Percentiles rank a stretch among this genome's conserved stretches.
Conservation (phyloP, 2,113 vertebrate species). For the Corythornis madagascariensis region DNA sequence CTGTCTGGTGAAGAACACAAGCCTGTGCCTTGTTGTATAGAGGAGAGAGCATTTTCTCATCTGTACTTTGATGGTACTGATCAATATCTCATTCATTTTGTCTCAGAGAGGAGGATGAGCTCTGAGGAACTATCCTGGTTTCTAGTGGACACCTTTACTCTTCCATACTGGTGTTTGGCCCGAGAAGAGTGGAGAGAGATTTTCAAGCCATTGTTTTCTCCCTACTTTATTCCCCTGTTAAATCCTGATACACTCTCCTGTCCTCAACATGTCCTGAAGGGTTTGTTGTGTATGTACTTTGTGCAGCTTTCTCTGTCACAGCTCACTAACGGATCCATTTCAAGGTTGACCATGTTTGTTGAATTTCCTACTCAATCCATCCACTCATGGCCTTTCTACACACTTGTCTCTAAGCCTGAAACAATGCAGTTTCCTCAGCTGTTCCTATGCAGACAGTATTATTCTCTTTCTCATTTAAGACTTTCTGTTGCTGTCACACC, state of each 20-base stretch:
- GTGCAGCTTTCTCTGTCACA: not conserved
- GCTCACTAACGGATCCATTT: not conserved
- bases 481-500: not conserved
- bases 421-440: not conserved
- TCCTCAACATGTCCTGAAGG: not conserved
- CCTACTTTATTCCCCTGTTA: not conserved
- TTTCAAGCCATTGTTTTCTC: not conserved
- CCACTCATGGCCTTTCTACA: not conserved
- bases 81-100: not conserved
- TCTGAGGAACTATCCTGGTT: not conserved
- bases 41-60: not conserved
- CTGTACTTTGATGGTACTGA: not conserved
- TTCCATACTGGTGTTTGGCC: not conserved
- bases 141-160: not conserved
- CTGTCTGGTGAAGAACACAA: not conserved
- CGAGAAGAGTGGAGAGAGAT: not conserved
- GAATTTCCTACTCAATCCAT: not conserved
- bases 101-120: not conserved
- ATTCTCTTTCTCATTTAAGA: not conserved
- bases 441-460: not conserved
- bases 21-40: not conserved
- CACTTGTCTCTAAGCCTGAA: not conserved
- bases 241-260: not conserved
- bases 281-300: not conserved
- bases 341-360: not conserved